phyloP scores from a whole-genome alignment of 1,140 invertebrate species.

The Zaprionus ghesquierei region DNA sequence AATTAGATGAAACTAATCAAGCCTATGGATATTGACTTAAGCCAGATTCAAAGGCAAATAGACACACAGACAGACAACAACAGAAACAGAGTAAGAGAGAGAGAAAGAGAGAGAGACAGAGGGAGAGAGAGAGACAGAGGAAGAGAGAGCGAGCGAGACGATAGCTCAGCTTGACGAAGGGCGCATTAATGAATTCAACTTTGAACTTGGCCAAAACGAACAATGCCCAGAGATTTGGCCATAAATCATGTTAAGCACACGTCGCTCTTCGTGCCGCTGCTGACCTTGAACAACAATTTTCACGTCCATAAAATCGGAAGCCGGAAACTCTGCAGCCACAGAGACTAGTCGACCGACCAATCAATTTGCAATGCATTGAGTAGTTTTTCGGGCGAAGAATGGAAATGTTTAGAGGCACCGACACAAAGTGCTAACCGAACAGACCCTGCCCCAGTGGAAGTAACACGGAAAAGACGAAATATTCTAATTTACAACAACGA shows the following conservation, averaged over 20 bases:
- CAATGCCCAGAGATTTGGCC: conserved; percentile 28
- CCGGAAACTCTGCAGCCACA: conserved; percentile 43
- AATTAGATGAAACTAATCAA: conserved; percentile 32
- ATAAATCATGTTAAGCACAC: conserved; percentile 58
- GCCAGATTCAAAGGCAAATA: background rate
- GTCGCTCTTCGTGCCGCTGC: background rate
- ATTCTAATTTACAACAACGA: conserved; percentile 11
- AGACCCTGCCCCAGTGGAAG: conserved; percentile 37
- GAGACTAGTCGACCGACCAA: conserved; percentile 35
- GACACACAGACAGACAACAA: background rate
- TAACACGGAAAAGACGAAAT: conserved; percentile 6
- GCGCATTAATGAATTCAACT: conserved; percentile 33
- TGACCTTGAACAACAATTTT: conserved; percentile 59
- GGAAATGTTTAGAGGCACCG: conserved; percentile 27
- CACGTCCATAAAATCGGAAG: conserved; percentile 57
- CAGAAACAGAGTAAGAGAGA: background rate
- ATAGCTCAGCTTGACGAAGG: conserved; percentile 10
- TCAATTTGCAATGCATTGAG: conserved; percentile 38
- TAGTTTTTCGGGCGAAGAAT: conserved; percentile 49
- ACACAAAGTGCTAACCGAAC: conserved; percentile 37
- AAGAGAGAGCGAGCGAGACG: too few relatives aligned
- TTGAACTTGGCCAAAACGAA: conserved; percentile 33
- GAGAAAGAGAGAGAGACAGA: background rate
- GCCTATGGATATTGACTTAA: conserved; percentile 6
- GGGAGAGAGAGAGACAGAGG: background rate